Evolutionary conservation across 2,888 invertebrate genomes (phyloP).

Genomic region (Sinhomidia bicolor): DNA sequence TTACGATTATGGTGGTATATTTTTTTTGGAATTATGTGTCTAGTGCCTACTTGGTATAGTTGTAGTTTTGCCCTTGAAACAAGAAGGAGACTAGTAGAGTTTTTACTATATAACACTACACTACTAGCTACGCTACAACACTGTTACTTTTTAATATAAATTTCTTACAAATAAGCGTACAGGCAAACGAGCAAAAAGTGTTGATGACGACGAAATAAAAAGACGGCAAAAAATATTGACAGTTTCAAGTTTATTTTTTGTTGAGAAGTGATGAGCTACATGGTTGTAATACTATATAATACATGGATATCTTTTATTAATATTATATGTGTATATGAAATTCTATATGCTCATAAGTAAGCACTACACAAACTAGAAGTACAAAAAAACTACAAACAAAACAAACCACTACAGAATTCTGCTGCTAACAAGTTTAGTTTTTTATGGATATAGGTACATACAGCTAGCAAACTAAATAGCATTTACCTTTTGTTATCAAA

Average conservation of each 20-base stretch:
- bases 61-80: slow-evolving; percentile 65
- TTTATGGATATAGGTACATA: neutral
- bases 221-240: slow-evolving; percentile 48
- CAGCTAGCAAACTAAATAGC: neutral
- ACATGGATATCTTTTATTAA: neutral
- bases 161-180: neutral
- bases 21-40: neutral
- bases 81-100: slow-evolving; percentile 69
- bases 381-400: neutral
- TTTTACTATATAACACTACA: too few species aligned
- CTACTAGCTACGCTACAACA: neutral
- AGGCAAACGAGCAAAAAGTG: neutral
- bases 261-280: neutral
- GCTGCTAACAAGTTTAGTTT: neutral
- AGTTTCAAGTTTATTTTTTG: slow-evolving; percentile 20
- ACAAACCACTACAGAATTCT: neutral
- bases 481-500: neutral
- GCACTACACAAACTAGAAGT: neutral
- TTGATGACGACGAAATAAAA: slow-evolving; percentile 22
- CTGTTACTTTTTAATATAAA: too few species aligned
- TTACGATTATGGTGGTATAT: slow-evolving; percentile 6
- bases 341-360: neutral
- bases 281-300: neutral
- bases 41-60: neutral
- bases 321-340: neutral